A percentile compares a stretch with the other conserved stretches of the same genome.
phyloP scores from a whole-genome alignment of 2,797 vertebrate species.

The Poecilia gillii region DNA sequence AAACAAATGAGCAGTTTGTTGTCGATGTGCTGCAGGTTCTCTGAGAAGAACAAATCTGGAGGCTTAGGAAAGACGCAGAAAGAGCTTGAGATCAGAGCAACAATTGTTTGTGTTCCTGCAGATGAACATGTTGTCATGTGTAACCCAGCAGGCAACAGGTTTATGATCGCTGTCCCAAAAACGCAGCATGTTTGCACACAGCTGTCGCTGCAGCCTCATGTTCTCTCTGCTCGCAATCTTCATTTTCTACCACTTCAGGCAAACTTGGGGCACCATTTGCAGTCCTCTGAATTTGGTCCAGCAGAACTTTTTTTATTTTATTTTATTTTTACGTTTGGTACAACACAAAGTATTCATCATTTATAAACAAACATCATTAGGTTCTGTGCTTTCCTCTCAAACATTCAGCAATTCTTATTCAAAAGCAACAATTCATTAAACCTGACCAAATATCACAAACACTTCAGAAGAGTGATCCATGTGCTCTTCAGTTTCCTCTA shows the following conservation, averaged over 20 bases:
- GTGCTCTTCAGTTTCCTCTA: too few relatives aligned
- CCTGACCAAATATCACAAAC: too few relatives aligned
- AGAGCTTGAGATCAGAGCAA: constrained; percentile 14
- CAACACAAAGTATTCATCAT: too few relatives aligned
- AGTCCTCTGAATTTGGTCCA: not conserved
- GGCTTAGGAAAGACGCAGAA: constrained; percentile 1
- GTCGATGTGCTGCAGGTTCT: not conserved
- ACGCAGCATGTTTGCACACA: not conserved
- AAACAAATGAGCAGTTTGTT: not conserved
- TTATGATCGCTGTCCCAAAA: not conserved
- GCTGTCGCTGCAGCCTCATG: not conserved
- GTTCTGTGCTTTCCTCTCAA: too few relatives aligned
- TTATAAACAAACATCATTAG: too few relatives aligned
- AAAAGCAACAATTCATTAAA: too few relatives aligned
- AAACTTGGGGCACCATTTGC: not conserved
- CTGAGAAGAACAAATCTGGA: not conserved
- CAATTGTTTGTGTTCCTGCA: constrained; percentile 12
- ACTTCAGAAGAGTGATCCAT: too few relatives aligned
- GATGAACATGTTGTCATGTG: constrained; percentile 12
- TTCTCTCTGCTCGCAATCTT: not conserved
- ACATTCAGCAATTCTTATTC: too few relatives aligned
- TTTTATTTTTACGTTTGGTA: too few relatives aligned
- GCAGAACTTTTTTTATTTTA: not conserved
- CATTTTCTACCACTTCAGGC: not conserved
- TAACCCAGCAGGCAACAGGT: constrained; percentile 4